Percentiles rank a stretch among this genome's conserved stretches.
phyloP scores from a whole-genome alignment of 2,797 vertebrate species.

The Erithacus rubecula region DNA sequence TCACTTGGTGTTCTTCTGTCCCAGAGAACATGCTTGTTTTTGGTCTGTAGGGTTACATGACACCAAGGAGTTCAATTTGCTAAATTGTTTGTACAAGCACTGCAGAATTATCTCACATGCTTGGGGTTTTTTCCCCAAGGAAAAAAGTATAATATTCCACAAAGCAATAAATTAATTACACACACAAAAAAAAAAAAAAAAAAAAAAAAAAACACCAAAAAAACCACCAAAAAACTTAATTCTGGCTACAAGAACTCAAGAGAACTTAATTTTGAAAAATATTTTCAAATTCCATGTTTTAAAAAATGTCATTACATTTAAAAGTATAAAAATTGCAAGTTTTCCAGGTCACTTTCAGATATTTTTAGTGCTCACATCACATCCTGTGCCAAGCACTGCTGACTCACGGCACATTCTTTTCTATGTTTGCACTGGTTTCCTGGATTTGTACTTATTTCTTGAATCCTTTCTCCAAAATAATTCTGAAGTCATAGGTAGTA shows the following conservation, averaged over 20 bases:
- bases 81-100: neutral
- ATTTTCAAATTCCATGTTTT: neutral
- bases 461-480: neutral
- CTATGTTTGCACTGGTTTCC: neutral
- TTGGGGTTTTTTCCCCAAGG: rapidly evolving
- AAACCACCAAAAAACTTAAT: no score
- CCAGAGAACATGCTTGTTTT: neutral
- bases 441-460: neutral
- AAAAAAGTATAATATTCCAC: neutral
- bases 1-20: neutral
- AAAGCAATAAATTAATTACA: neutral
- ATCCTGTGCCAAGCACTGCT: neutral
- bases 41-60: neutral
- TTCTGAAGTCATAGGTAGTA: neutral
- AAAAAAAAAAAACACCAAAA: no score
- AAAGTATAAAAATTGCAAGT: neutral
- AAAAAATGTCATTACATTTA: neutral
- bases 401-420: neutral
- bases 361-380: neutral
- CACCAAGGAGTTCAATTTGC: neutral
- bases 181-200: neutral
- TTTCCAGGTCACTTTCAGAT: neutral
- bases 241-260: neutral
- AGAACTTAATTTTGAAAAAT: neutral
- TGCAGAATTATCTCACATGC: neutral